Percentiles rank a stretch among this genome's conserved stretches.
Conservation (phyloP, 1,140 invertebrate genomes). For the Drosophila saltans region DNA sequence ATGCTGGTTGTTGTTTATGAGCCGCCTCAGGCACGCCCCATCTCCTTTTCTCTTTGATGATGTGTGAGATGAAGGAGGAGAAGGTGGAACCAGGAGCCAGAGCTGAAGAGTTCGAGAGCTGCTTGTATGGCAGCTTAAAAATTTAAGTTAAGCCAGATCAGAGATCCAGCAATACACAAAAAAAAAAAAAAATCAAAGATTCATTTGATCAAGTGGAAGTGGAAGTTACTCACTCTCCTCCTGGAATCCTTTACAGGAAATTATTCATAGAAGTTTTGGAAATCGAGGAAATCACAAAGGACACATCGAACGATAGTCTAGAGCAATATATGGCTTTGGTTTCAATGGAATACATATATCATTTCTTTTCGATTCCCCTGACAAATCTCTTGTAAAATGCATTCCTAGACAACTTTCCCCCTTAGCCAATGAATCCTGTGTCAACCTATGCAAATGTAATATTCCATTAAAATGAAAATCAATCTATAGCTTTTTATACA, state of each 20-base stretch:
- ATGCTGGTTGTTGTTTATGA: conserved; percentile 60
- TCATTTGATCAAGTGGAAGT: neutral
- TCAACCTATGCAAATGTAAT: conserved; percentile 18
- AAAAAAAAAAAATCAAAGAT: neutral
- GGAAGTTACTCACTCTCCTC: too few relatives aligned
- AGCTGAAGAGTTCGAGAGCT: neutral
- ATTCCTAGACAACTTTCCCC: too few relatives aligned
- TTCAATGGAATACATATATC: too few relatives aligned
- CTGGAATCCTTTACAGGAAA: too few relatives aligned
- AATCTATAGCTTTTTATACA: neutral
- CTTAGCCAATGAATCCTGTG: conserved; percentile 23
- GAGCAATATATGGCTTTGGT: too few relatives aligned
- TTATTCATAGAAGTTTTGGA: too few relatives aligned
- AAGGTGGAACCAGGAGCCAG: neutral
- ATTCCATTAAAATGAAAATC: conserved; percentile 16
- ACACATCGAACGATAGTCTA: too few relatives aligned
- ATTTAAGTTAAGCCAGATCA: neutral
- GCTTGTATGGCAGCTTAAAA: neutral
- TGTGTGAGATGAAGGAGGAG: conserved; percentile 5
- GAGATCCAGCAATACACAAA: neutral
- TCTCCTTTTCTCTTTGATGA: conserved; percentile 38
- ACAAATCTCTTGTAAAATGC: too few relatives aligned
- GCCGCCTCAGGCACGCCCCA: conserved; percentile 64
- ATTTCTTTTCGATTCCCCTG: too few relatives aligned
- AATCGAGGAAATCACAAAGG: too few relatives aligned